A percentile compares a stretch with the other conserved stretches of the same genome.
phyloP scores from a whole-genome alignment of 2,888 invertebrate genomes.

The Chrysolina oricalcia region DNA sequence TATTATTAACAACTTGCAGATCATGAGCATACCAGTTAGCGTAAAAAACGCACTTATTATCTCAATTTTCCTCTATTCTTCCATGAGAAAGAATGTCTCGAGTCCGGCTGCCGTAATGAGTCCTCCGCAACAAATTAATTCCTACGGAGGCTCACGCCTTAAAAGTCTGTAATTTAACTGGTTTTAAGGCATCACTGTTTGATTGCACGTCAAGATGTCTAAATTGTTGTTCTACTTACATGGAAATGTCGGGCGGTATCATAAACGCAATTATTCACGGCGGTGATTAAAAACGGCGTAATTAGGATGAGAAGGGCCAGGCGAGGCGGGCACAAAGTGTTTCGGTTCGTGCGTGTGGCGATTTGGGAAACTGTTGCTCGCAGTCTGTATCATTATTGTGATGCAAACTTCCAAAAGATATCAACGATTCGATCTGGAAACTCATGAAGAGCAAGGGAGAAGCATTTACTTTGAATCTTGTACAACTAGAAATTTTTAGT shows the following conservation, averaged over 20 bases:
- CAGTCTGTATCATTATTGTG: too few species aligned
- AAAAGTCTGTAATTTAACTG: slow-evolving; percentile 32
- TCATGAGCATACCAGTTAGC: slow-evolving; percentile 3
- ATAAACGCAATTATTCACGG: slow-evolving; percentile 24
- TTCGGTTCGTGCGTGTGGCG: neutral
- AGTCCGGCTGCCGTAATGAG: slow-evolving; percentile 20
- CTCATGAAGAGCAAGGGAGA: too few species aligned
- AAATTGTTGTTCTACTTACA: slow-evolving; percentile 29
- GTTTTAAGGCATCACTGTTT: slow-evolving; percentile 19
- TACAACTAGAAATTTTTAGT: too few species aligned
- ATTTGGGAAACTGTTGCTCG: neutral
- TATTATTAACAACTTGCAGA: slow-evolving; percentile 2
- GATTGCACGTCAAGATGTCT: slow-evolving; percentile 34
- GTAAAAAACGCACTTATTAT: slow-evolving; percentile 13
- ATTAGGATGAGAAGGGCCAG: slow-evolving; percentile 19
- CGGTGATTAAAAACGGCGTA: slow-evolving; percentile 27
- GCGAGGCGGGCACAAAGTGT: neutral
- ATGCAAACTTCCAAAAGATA: too few species aligned
- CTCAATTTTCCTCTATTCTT: slow-evolving; percentile 13
- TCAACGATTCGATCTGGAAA: too few species aligned
- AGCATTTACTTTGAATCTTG: too few species aligned
- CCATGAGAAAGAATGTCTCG: slow-evolving; percentile 16
- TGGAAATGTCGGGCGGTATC: slow-evolving; percentile 25
- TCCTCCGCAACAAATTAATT: slow-evolving; percentile 23
- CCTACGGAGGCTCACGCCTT: slow-evolving; percentile 12